Evolutionary conservation across 2,888 invertebrate genomes (phyloP), one percentile per base, ranked within the genome.

Genomic region (Galeruca laticollis): DNA sequence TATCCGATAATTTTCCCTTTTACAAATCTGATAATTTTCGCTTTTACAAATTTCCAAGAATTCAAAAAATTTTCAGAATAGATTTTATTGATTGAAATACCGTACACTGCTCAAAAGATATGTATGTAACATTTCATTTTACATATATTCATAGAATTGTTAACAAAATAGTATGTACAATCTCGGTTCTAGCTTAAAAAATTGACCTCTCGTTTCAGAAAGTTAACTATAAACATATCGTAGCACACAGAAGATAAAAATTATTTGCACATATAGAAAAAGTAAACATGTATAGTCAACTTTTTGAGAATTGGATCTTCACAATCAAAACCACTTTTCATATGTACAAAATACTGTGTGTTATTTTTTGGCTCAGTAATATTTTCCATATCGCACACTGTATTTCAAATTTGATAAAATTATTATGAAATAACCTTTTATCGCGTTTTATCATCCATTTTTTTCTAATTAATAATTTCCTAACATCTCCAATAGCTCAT

Each of bases 101-200:
- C 51, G 71, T 81, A 83, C 82, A 83, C 75, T 80, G 81, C 82
- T 82, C 75, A 82, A 81, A 82, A 81, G 84, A 84, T 84, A 84
- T 84, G 84, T 84, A 74, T 76, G 69, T 77, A 78, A 77, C 70
- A 71, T 75, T 72, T 74, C 68, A 73, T 71, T 73, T 71, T 70
- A 74, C 73, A 73, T 75, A 26, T 26, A 73, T 75, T 76, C 73
- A 75, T 75, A 67, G 70, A 73, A 70, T 68, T 76, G 57, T 68
- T 73, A 75, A 77, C 74, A 75, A 72, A 76, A 75, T 75, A 73
- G 69, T 78, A 79, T 78, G 54, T 78, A 78, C 78, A 78, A 72
- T 78, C 76, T 78, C 75, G 75, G 76, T 73, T 52, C 59, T 52
- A 66, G 40, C 40, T 57, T 51, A 47, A 68, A 56, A 62, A 61